phyloP scores from a whole-genome alignment of 2,797 vertebrate species.

The Pangasius djambal region DNA sequence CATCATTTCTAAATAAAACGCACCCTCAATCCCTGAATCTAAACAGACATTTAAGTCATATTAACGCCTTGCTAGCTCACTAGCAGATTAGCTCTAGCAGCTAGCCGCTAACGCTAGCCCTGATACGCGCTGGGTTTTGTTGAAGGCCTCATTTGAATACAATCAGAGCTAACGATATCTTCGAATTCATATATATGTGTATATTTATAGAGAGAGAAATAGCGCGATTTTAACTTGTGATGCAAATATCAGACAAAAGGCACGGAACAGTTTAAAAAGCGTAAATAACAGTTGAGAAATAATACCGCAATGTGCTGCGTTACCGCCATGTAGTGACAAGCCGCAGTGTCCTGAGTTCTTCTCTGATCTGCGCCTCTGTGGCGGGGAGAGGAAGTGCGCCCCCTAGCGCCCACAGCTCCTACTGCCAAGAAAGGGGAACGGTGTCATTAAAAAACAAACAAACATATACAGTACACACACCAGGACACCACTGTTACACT shows the following conservation, averaged over 20 bases:
- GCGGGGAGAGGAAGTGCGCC: background rate
- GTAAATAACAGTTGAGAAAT: background rate
- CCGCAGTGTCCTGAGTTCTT: constrained; percentile 34
- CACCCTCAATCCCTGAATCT: too few species aligned
- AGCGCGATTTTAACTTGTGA: background rate
- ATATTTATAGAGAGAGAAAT: background rate
- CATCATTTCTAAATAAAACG: too few species aligned
- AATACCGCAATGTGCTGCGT: constrained; percentile 54
- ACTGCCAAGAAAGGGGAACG: background rate
- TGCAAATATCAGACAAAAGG: background rate
- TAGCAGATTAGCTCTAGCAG: background rate
- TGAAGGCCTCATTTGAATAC: background rate
- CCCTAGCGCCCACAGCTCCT: background rate
- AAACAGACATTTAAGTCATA: too few species aligned
- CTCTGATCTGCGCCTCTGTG: background rate
- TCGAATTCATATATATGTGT: background rate
- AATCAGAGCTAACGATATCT: too few species aligned
- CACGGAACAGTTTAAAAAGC: background rate
- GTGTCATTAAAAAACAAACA: background rate
- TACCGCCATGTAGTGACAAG: constrained; percentile 53
- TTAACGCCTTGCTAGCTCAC: background rate
- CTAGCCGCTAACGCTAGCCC: constrained; percentile 14
- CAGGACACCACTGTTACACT: background rate
- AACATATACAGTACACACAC: background rate
- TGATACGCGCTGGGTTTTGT: constrained; percentile 3